Conservation (phyloP, 2,888 invertebrate species). For the Allolobophora icterica region DNA sequence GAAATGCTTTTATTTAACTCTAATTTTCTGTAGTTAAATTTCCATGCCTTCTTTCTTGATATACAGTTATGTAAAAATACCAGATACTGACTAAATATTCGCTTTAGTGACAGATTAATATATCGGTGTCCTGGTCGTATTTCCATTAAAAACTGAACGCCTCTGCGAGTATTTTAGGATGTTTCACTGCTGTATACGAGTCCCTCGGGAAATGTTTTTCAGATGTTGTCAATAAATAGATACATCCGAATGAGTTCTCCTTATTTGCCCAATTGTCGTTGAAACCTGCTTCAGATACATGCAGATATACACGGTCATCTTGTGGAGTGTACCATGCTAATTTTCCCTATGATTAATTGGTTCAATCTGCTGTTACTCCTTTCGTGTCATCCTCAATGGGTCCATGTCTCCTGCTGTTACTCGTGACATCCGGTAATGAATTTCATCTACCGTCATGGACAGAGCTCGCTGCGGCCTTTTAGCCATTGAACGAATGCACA, state of each 20-base stretch:
- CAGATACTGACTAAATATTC: background rate
- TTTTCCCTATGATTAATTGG: slow-evolving; percentile 14
- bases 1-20: background rate
- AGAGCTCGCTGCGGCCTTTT: background rate
- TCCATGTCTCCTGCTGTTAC: background rate
- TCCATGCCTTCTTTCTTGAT: background rate
- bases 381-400: slow-evolving; percentile 17
- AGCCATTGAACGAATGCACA: background rate
- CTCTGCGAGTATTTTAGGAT: background rate
- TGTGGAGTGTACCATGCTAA: background rate
- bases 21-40: background rate
- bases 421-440: background rate
- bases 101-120: background rate
- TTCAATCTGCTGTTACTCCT: slow-evolving; percentile 17
- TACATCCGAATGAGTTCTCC: background rate
- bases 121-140: background rate
- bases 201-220: background rate
- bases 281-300: background rate
- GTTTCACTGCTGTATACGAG: background rate
- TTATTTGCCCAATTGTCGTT: background rate
- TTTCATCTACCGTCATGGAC: background rate
- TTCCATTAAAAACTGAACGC: background rate
- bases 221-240: background rate
- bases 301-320: background rate
- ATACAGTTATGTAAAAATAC: background rate